Conservation (phyloP, 2,888 invertebrate species). For the Tipula unca region DNA sequence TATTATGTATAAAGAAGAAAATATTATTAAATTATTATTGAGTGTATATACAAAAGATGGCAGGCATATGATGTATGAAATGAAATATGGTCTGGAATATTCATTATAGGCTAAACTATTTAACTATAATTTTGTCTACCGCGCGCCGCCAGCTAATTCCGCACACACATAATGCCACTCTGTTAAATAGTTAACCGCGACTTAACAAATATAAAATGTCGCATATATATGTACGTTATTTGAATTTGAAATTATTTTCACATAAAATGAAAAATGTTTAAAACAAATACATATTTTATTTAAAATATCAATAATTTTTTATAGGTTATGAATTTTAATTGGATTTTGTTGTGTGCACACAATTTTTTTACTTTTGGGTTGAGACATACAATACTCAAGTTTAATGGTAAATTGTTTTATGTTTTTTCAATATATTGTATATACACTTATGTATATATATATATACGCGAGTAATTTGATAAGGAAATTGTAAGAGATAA, state of each 20-base stretch:
- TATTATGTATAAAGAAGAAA: background rate
- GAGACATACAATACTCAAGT: background rate
- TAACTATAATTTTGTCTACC: background rate
- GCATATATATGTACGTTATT: background rate
- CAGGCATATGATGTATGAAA: background rate
- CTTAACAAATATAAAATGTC: background rate
- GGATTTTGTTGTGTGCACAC: background rate
- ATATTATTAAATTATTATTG: background rate
- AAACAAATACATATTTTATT: background rate
- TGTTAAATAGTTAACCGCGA: background rate
- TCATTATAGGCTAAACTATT: background rate
- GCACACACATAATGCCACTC: too few species aligned
- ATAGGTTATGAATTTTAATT: background rate
- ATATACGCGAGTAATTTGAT: background rate
- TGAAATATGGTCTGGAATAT: background rate
- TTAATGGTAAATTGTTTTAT: background rate
- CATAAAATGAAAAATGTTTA: constrained; percentile 14
- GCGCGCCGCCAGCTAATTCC: background rate
- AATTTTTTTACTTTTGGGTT: background rate
- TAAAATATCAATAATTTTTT: constrained; percentile 10
- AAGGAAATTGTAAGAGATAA: background rate
- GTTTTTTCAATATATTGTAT: background rate
- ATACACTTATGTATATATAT: background rate
- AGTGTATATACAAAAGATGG: background rate
- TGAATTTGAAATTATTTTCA: constrained; percentile 17